Conservation (phyloP, 2,797 vertebrate genomes). For the Falco novaeseelandiae region DNA sequence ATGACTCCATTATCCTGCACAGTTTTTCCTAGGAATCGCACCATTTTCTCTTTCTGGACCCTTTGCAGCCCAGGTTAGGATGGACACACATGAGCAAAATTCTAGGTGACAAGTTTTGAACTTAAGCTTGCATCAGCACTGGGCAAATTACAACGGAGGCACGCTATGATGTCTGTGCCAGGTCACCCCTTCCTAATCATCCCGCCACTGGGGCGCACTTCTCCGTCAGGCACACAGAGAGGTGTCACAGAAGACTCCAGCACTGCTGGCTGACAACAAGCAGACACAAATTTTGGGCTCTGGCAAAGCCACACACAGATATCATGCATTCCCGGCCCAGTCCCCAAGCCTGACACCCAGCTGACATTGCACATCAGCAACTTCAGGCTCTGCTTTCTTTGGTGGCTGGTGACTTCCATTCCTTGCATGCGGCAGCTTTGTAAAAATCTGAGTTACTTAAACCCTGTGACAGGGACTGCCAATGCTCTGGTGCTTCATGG, state of each 20-base stretch:
- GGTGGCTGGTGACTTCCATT: neutral
- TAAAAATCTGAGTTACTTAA: neutral
- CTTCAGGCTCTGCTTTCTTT: neutral
- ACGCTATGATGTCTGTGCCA: rapidly evolving
- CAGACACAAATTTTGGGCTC: neutral
- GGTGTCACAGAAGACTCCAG: neutral
- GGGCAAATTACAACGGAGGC: neutral
- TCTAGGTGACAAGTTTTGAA: neutral
- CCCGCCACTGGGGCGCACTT: neutral
- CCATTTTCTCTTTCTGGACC: neutral
- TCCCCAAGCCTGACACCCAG: neutral
- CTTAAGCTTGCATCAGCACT: neutral
- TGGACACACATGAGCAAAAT: neutral
- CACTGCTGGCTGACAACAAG: neutral
- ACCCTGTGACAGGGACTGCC: neutral
- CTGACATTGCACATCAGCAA: neutral
- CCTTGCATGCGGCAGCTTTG: neutral
- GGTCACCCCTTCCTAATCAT: neutral
- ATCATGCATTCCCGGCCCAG: rapidly evolving
- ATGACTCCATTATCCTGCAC: neutral
- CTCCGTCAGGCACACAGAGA: neutral
- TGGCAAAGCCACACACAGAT: neutral
- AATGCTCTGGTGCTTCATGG: neutral
- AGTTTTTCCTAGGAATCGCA: neutral
- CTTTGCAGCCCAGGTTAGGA: neutral